Evolutionary conservation across 2,113 vertebrate species (phyloP).

Genomic region (Recurvirostra avosetta): DNA sequence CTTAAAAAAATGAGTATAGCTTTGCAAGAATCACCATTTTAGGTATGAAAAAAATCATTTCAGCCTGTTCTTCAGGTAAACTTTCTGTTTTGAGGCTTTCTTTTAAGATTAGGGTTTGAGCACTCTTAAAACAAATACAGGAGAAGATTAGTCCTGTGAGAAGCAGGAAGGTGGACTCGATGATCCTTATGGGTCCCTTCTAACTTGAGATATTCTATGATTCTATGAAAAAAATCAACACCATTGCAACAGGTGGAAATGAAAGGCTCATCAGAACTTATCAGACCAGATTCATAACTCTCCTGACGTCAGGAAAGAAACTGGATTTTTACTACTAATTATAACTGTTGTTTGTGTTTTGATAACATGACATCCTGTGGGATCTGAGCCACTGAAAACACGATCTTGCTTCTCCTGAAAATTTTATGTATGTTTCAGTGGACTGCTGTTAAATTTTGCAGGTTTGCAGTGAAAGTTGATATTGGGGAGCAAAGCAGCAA

Average conservation of each 20-base stretch:
- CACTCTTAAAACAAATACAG: not conserved
- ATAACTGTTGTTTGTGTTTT: not conserved
- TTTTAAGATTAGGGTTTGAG: not conserved
- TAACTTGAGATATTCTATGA: not conserved
- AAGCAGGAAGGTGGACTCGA: fast-evolving
- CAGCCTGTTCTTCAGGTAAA: not conserved
- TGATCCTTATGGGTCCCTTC: not conserved
- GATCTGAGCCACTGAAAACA: not conserved
- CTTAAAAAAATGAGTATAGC: not conserved
- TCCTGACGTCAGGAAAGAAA: not conserved
- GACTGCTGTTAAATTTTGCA: not conserved
- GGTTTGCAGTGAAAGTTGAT: not conserved
- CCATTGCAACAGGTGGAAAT: not conserved
- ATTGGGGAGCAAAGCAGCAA: not conserved
- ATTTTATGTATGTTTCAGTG: not conserved
- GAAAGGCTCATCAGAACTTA: not conserved
- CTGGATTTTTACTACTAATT: not conserved
- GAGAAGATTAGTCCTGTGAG: not conserved
- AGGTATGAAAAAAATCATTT: not conserved
- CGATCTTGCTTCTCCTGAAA: not conserved
- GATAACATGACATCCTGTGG: not conserved
- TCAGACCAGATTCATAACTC: not conserved
- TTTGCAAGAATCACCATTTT: not conserved
- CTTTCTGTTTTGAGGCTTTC: not conserved
- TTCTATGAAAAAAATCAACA: not conserved